phyloP scores from a whole-genome alignment of 2,888 invertebrate species.

The Phoenoteleia sp. region DNA sequence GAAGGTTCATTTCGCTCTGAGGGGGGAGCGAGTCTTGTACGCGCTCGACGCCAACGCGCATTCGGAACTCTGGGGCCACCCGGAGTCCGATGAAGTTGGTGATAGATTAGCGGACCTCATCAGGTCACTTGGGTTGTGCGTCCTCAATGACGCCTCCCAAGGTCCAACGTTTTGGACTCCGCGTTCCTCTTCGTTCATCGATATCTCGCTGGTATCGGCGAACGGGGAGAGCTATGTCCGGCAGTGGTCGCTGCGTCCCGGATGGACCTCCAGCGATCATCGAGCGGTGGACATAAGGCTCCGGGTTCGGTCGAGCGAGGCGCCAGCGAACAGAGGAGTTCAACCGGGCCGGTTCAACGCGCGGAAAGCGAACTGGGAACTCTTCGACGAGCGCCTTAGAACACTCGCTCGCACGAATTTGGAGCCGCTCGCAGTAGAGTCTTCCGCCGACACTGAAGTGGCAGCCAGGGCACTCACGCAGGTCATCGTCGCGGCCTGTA shows the following conservation, averaged over 20 bases:
- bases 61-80: constrained; percentile 42
- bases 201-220: too few species aligned
- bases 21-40: constrained; percentile 43
- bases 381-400: constrained; percentile 31
- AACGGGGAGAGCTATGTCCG: too few species aligned
- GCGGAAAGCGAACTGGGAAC: constrained; percentile 58
- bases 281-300: constrained; percentile 23
- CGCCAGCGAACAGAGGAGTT: not conserved
- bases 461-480: constrained; percentile 39
- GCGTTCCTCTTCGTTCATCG: too few species aligned
- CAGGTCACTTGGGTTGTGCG: too few species aligned
- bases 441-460: constrained; percentile 13
- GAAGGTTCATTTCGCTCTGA: constrained; percentile 28
- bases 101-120: too few species aligned
- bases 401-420: constrained; percentile 19
- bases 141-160: too few species aligned
- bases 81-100: not conserved
- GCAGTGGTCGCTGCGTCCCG: constrained; percentile 1
- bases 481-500: constrained; percentile 50
- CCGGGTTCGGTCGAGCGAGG: not conserved
- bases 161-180: too few species aligned
- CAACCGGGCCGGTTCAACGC: constrained; percentile 34
- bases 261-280: constrained; percentile 35
- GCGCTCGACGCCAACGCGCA: constrained; percentile 55
- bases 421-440: constrained; percentile 30